Evolutionary conservation across 2,888 invertebrate genomes (phyloP), one percentile per base, ranked within the genome.

Genomic region (Dendrolimus houi): DNA sequence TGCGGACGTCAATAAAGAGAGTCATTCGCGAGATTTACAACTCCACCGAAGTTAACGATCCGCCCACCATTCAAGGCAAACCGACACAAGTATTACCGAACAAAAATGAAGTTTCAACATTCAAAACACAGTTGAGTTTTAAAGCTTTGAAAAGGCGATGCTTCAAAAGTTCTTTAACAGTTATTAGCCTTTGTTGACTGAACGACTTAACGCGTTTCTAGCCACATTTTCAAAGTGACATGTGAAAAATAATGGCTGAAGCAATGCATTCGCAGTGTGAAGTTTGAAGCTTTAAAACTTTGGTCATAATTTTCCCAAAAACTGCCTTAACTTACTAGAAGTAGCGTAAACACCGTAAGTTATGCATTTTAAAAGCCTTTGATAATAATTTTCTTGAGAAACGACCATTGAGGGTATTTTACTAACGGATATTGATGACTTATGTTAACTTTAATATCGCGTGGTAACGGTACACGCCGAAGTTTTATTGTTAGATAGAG

Each of bases 1-100:
- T 76, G 75, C 72, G 69, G 75, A 71, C 73, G 72, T 71, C 79
- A 74, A 83, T 85, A 83, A 84, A 80, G 74, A 71, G 70, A 70
- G 70, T 78, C 73, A 80, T 86, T 83, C 75, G 70, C 62, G 65
- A 85, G 85, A 87, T 87, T 87, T 88, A 88, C 79, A 81, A 80
- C 82, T 69, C 68, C 75, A 79, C 78, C 74, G 78, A 85, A 83
- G 78, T 85, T 85, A 85, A 86, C 79, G 83, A 79, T 77, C 78
- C 71, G 67, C 73, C 79, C 74, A 71, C 78, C 76, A 81, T 86
- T 84, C 79, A 72, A 75, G 76, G 76, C 83, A 83, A 84, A 84
- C 81, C 79, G 76, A 79, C 13, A 3, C 47, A 47, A 9, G 47
- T 8, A 10, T 10, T 47, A 2, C 2, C 47, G 9, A 47, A 47